A percentile compares a stretch with the other conserved stretches of the same genome.
These are phyloP conservation scores for Eupithecia centaureata DNA, from an alignment of 2,888 invertebrate species.

Conservation along the genomic window DNA sequence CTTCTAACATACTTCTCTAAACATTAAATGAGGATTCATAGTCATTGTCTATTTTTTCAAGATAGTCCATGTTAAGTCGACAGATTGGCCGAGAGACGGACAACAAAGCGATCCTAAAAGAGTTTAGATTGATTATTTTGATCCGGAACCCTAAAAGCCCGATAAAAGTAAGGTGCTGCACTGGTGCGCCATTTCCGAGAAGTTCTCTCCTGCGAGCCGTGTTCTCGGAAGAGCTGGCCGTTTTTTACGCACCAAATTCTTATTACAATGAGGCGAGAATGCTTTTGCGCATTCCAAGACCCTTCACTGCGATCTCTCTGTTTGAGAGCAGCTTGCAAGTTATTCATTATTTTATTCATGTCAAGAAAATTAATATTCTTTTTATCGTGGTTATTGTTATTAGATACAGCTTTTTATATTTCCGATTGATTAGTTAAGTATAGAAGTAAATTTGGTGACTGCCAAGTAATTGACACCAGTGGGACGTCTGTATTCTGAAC, in stretches of 20 bases:
- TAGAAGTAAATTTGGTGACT: too few species aligned
- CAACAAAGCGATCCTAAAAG: background rate
- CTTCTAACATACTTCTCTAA: background rate
- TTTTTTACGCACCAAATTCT: slow-evolving; percentile 64
- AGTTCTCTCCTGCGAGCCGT: slow-evolving; percentile 53
- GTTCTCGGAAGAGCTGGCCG: slow-evolving; percentile 58
- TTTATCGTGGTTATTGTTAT: too few species aligned
- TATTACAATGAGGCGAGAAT: slow-evolving; percentile 54
- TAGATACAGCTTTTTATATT: background rate
- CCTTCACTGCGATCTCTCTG: slow-evolving; percentile 5
- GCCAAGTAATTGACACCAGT: too few species aligned
- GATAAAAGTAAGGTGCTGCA: slow-evolving; percentile 26
- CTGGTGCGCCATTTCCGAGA: slow-evolving; percentile 57
- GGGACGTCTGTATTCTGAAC: too few species aligned
- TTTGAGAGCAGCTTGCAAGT: background rate
- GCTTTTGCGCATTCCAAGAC: slow-evolving; percentile 24
- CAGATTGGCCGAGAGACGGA: background rate
- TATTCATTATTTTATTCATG: background rate
- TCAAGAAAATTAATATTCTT: background rate
- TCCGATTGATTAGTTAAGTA: too few species aligned
- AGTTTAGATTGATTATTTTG: background rate
- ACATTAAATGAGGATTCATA: background rate
- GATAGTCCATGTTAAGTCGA: background rate
- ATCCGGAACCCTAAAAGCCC: background rate
- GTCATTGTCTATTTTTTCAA: background rate